Conservation (phyloP, 2,888 invertebrate genomes). For the Acanthosepion pharaonis region DNA sequence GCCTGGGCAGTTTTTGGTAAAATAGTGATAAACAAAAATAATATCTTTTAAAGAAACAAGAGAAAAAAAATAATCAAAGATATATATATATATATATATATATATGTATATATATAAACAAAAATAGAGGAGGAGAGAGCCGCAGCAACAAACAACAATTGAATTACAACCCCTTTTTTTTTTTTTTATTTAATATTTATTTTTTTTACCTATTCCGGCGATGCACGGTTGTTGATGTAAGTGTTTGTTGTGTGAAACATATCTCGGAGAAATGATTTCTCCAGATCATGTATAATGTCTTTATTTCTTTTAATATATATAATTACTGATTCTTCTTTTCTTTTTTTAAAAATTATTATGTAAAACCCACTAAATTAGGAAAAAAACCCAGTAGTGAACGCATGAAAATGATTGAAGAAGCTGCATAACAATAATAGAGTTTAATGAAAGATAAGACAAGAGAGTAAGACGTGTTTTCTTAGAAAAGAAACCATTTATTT, state of each 20-base stretch:
- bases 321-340: background rate
- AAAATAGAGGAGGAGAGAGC: background rate
- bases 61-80: background rate
- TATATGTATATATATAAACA: too few relatives aligned
- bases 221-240: background rate
- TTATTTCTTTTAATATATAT: background rate
- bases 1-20: too few relatives aligned
- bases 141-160: conserved; percentile 20
- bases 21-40: too few relatives aligned
- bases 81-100: too few relatives aligned
- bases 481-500: background rate
- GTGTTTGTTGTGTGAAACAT: background rate
- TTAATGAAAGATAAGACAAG: background rate
- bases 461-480: too few relatives aligned
- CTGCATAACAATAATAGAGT: background rate
- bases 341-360: background rate
- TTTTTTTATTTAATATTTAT: background rate
- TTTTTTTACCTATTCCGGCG: background rate
- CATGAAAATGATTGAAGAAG: background rate
- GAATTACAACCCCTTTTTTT: conserved; percentile 17
- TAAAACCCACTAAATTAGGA: background rate
- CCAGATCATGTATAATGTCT: background rate
- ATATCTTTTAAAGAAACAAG: too few relatives aligned
- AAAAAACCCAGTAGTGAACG: background rate
- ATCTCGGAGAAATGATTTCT: background rate